Conservation (phyloP, 2,888 invertebrate genomes). For the Sericinus montela region DNA sequence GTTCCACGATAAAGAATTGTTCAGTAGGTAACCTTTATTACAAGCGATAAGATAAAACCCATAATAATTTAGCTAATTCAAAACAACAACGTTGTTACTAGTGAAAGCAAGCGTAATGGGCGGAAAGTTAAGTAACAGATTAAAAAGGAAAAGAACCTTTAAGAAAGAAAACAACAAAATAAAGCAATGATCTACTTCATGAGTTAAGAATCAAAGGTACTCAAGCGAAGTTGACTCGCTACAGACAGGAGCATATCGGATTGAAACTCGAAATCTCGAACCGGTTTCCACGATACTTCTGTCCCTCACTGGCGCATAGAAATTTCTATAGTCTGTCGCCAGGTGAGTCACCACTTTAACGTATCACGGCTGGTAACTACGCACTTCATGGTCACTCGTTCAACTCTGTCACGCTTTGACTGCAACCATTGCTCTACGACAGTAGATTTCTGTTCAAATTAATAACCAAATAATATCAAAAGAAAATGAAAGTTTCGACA, state of each 20-base stretch:
- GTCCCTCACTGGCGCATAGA: conserved; percentile 51
- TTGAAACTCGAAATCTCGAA: conserved; percentile 77
- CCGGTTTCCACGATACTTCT: conserved; percentile 62
- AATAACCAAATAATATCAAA: conserved; percentile 57
- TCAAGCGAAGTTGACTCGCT: conserved; percentile 63
- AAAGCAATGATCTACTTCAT: conserved; percentile 45
- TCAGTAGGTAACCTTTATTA: conserved; percentile 58
- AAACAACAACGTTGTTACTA: conserved; percentile 29
- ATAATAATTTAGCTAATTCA: conserved; percentile 45
- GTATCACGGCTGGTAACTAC: conserved; percentile 69
- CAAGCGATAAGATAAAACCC: conserved; percentile 39
- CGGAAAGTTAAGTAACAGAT: background rate
- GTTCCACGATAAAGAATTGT: conserved; percentile 65
- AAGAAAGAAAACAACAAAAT: conserved; percentile 32
- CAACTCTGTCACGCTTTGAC: conserved; percentile 73
- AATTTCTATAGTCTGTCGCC: conserved; percentile 55
- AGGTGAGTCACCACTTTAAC: conserved; percentile 74
- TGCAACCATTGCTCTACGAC: conserved; percentile 68
- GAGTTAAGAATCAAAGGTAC: conserved; percentile 54
- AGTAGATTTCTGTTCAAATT: conserved; percentile 66
- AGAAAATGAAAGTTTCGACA: conserved; percentile 30
- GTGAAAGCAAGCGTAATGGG: conserved; percentile 11
- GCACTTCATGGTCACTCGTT: conserved; percentile 77
- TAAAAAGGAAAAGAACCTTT: conserved; percentile 23
- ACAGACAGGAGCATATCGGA: conserved; percentile 76